phyloP scores from a whole-genome alignment of 1,140 invertebrate genomes.

The Brachionus paranguensis region DNA sequence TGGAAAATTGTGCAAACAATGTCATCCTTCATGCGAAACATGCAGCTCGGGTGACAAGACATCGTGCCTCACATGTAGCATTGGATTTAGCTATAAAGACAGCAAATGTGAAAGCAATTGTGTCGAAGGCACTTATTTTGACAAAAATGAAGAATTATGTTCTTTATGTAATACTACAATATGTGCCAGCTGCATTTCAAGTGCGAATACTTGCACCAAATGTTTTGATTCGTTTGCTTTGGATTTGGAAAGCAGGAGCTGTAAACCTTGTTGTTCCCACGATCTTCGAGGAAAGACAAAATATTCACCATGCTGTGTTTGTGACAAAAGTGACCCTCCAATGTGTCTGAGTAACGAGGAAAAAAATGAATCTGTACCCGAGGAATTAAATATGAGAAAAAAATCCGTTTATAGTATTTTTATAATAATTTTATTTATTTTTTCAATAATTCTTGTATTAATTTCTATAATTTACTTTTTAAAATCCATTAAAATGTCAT shows the following conservation, averaged over 20 bases:
- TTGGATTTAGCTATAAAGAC: slow-evolving; percentile 62
- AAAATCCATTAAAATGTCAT: not conserved
- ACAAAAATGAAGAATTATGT: slow-evolving; percentile 63
- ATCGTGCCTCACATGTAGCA: slow-evolving; percentile 72
- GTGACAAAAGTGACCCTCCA: not conserved
- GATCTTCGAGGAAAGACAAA: not conserved
- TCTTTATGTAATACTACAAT: not conserved
- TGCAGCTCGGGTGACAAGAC: slow-evolving; percentile 69
- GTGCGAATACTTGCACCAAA: not conserved
- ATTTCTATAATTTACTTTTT: slow-evolving; percentile 10
- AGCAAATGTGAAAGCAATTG: slow-evolving; percentile 59
- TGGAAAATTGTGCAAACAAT: slow-evolving; percentile 61
- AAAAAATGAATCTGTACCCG: not conserved
- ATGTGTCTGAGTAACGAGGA: not conserved
- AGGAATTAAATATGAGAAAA: not conserved
- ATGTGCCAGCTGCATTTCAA: not conserved
- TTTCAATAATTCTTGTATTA: not conserved
- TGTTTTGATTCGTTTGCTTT: not conserved
- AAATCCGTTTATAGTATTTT: not conserved
- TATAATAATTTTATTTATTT: slow-evolving; percentile 4
- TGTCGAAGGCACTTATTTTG: slow-evolving; percentile 66
- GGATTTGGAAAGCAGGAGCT: not conserved
- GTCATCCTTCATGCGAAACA: slow-evolving; percentile 71
- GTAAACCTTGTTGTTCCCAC: slow-evolving; percentile 22
- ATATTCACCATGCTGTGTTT: not conserved